Conservation (phyloP, 2,797 vertebrate species). For the Selene dorsalis region DNA sequence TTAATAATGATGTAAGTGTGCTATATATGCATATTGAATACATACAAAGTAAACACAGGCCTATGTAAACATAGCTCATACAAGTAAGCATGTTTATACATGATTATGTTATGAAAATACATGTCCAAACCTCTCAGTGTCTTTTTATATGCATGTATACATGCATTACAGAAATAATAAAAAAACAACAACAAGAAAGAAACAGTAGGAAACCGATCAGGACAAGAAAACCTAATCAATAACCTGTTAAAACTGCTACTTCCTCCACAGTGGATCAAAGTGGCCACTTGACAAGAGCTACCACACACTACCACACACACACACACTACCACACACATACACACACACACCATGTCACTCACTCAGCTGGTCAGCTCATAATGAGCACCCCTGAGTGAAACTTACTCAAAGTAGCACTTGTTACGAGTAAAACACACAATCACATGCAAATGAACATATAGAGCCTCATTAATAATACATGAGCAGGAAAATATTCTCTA, state of each 20-base stretch:
- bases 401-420: slow-evolving; percentile 2
- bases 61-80: too few species aligned
- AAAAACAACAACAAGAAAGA: too few species aligned
- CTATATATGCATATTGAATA: too few species aligned
- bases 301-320: slow-evolving; percentile 2
- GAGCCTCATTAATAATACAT: slow-evolving; percentile 60
- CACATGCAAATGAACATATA: slow-evolving; percentile 36
- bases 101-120: too few species aligned
- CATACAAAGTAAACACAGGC: too few species aligned
- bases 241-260: slow-evolving; percentile 32
- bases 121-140: too few species aligned
- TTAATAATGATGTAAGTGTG: too few species aligned
- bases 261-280: neutral
- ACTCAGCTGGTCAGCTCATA: slow-evolving; percentile 33
- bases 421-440: slow-evolving; percentile 3
- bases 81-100: too few species aligned
- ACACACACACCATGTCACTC: slow-evolving; percentile 7
- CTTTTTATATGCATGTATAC: too few species aligned
- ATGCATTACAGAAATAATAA: too few species aligned
- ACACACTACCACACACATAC: too few species aligned
- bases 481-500: slow-evolving; percentile 32
- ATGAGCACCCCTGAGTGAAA: slow-evolving; percentile 27
- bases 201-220: neutral
- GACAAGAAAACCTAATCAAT: slow-evolving; percentile 3
- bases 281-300: slow-evolving; percentile 15